These are phyloP conservation scores for Caenorhabditis wallacei DNA, from an alignment of 2,888 invertebrate genomes.

Conservation along the genomic window DNA sequence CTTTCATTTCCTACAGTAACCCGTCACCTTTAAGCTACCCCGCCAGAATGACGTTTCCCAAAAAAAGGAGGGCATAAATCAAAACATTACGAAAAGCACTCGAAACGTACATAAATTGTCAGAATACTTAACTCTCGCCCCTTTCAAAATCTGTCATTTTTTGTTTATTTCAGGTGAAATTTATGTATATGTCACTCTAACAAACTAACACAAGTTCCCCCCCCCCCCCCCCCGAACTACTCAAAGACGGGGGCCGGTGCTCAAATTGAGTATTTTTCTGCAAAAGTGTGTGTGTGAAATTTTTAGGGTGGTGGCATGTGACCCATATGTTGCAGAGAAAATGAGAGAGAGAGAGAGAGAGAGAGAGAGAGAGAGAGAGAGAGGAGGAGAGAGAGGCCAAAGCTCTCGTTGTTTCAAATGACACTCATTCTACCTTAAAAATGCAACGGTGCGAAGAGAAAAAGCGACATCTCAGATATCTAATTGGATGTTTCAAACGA, in stretches of 20 bases:
- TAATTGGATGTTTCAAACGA: too few species aligned
- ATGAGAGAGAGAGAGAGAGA: too few species aligned
- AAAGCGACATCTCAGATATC: background rate
- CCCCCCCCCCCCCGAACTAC: too few species aligned
- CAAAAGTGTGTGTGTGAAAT: constrained; percentile 7
- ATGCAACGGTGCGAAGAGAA: background rate
- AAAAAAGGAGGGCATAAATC: background rate
- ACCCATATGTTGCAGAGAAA: constrained; percentile 7
- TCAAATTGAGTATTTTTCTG: background rate
- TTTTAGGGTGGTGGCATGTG: background rate
- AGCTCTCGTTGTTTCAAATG: constrained; percentile 4
- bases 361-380: too few species aligned
- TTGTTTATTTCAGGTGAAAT: constrained; percentile 20
- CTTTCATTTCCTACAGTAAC: too few species aligned
- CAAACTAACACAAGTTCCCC: too few species aligned
- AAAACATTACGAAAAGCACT: background rate
- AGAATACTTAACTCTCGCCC: background rate
- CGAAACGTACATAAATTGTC: background rate
- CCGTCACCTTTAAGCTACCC: too few species aligned
- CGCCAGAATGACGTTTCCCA: background rate
- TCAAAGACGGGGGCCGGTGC: too few species aligned
- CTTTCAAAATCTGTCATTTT: background rate
- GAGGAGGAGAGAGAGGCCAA: background rate
- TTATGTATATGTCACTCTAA: background rate
- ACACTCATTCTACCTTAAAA: background rate